Evolutionary conservation across 2,888 invertebrate species (phyloP), one percentile per base, ranked within the genome.

Genomic region (Dynastes maya): DNA sequence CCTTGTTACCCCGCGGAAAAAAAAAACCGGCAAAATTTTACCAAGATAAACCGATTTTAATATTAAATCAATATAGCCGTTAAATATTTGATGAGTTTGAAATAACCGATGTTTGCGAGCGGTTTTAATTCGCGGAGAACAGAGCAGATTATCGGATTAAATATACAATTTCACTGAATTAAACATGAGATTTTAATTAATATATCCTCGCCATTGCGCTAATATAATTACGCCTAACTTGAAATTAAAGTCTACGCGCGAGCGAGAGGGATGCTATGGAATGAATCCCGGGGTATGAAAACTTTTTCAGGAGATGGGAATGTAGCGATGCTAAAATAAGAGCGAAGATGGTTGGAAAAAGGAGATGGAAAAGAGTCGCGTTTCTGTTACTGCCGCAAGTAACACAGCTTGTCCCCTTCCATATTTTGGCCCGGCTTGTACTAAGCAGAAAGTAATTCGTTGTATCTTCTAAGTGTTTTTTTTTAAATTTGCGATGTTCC

Each of bases 121-220:
- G 86, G 84, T 87, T 88, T 88, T 87, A 88, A 88, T 88, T 87
- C 88, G 87, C 85, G 87, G 88, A 84, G 85, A 85, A 85, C 85
- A 85, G 85, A 86, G 86, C 86, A 87, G 88, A 88, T 88, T 88
- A 88, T 86, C 85, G 85, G 88, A 88, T 88, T 88, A 88, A 88
- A 88, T 86, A 86, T 87, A 88, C 87, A 88, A 88, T 88, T 88
- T 88, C 87, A 83, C 85, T 88, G 88, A 88, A 88, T 88, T 87
- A 88, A 86, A 87, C 87, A 88, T 88, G 87, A 88, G 88, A 87
- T 88, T 88, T 88, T 88, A 88, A 88, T 88, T 88, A 88, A 88
- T 88, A 87, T 86, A 88, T 88, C 87, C 88, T 77, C 77, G 79
- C 84, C 84, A 84, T 78, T 79, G 79, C 80, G 81, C 80, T 82